Evolutionary conservation across 1,140 invertebrate genomes (phyloP).

Genomic region (Temnothorax curvispinosus): DNA sequence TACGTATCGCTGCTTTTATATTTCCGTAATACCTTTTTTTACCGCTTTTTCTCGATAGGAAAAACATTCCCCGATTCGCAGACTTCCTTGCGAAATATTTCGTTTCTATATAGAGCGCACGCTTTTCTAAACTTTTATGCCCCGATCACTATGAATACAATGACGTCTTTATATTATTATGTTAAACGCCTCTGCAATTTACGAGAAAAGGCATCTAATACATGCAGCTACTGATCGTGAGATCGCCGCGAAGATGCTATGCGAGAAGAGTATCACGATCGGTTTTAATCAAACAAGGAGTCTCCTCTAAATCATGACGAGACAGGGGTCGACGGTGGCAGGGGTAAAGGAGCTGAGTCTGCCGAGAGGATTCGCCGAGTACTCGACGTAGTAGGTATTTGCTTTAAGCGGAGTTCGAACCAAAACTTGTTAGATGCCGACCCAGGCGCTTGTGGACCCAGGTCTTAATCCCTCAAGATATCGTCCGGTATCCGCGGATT

Average conservation of each 20-base stretch:
- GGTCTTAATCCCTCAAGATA: conserved; percentile 74
- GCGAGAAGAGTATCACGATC: conserved; percentile 16
- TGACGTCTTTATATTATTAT: not conserved
- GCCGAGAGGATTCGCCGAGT: conserved; percentile 37
- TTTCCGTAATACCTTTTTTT: conserved; percentile 21
- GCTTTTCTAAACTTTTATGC: not conserved
- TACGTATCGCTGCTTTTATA: conserved; percentile 20
- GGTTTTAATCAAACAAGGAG: conserved; percentile 52
- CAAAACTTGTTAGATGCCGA: conserved; percentile 74
- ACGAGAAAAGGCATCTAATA: not conserved
- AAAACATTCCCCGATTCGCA: not conserved
- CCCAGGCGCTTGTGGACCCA: conserved; percentile 56
- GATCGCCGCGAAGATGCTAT: not conserved
- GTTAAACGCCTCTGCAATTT: not conserved
- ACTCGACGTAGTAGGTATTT: conserved; percentile 65
- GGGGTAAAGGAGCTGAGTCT: conserved; percentile 45
- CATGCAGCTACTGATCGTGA: not conserved
- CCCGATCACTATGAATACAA: not conserved
- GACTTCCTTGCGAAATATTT: not conserved
- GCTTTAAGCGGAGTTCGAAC: conserved; percentile 74
- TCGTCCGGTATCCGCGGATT: conserved; percentile 75
- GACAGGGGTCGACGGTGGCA: not conserved
- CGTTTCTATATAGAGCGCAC: not conserved
- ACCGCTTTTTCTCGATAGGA: not conserved
- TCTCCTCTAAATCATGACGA: conserved; percentile 42